phyloP scores from a whole-genome alignment of 2,888 invertebrate genomes.

The Ectemnius cavifrons region DNA sequence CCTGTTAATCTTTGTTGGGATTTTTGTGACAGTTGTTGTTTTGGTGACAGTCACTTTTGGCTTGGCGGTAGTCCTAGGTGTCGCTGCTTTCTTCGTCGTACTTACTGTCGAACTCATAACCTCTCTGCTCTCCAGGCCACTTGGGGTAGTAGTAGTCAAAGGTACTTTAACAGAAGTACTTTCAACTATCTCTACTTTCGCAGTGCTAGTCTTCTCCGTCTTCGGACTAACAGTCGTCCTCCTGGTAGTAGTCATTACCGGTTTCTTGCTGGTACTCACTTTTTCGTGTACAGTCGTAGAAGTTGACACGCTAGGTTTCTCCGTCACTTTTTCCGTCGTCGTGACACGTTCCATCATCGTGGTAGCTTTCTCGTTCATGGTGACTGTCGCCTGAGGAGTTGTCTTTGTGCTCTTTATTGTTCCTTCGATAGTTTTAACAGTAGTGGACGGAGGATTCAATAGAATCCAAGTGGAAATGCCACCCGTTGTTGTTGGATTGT shows the following conservation, averaged over 20 bases:
- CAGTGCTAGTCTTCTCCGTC: conserved; percentile 18
- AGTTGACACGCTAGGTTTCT: conserved; percentile 75
- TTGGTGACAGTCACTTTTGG: conserved; percentile 41
- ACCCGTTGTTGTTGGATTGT: conserved; percentile 81
- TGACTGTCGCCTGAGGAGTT: conserved; percentile 47
- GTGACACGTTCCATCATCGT: conserved; percentile 66
- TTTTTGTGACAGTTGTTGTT: conserved; percentile 35
- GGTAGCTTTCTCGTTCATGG: conserved; percentile 52
- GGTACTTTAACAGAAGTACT: conserved; percentile 37
- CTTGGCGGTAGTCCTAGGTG: conserved; percentile 42
- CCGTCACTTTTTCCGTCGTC: conserved; percentile 76
- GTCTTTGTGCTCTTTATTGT: conserved; percentile 30
- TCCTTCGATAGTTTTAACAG: conserved; percentile 49
- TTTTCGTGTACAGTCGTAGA: conserved; percentile 75
- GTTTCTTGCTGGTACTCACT: conserved; percentile 46
- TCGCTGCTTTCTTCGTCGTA: conserved; percentile 45
- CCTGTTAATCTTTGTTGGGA: conserved; percentile 24
- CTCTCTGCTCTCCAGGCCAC: conserved; percentile 21
- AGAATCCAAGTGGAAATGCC: conserved; percentile 89
- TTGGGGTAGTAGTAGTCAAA: conserved; percentile 27
- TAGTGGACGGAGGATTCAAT: conserved; percentile 81
- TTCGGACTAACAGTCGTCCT: conserved; percentile 27
- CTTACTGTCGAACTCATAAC: neutral
- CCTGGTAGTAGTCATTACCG: conserved; percentile 51
- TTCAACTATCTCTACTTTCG: conserved; percentile 23